Evolutionary conservation across 2,797 vertebrate species (phyloP).

Genomic region (Paguma larvata): DNA sequence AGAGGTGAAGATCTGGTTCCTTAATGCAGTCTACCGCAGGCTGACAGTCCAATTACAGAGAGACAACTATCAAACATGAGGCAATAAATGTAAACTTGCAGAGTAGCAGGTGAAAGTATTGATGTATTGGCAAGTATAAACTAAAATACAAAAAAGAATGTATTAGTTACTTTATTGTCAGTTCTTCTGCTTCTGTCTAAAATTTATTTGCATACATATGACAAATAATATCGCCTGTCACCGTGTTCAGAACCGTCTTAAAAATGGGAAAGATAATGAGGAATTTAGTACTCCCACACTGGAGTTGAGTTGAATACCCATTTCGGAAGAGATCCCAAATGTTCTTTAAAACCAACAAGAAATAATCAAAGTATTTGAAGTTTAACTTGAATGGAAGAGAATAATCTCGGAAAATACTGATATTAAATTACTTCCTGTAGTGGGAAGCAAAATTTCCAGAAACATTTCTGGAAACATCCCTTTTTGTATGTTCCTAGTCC

Average conservation of each 20-base stretch:
- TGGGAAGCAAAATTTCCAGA: neutral
- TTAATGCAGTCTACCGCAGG: neutral
- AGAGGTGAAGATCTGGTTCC: neutral
- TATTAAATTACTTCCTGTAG: neutral
- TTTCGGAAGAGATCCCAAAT: constrained; percentile 13
- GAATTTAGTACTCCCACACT: neutral
- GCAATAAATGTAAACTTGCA: neutral
- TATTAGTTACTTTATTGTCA: neutral
- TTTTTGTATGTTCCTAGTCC: neutral
- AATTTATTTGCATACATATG: neutral
- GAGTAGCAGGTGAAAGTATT: neutral
- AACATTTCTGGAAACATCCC: neutral
- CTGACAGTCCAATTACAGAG: neutral
- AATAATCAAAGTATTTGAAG: neutral
- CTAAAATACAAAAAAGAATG: neutral
- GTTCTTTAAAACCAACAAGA: neutral
- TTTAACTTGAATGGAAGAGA: neutral
- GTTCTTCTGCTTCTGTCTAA: neutral
- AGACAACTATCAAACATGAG: neutral
- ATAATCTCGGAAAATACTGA: neutral
- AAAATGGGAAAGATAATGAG: neutral
- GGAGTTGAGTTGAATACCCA: neutral
- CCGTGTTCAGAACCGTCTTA: neutral
- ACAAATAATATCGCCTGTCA: neutral
- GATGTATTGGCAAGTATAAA: neutral